Conservation (phyloP, 2,797 vertebrate genomes). For the Antrozous pallidus region DNA sequence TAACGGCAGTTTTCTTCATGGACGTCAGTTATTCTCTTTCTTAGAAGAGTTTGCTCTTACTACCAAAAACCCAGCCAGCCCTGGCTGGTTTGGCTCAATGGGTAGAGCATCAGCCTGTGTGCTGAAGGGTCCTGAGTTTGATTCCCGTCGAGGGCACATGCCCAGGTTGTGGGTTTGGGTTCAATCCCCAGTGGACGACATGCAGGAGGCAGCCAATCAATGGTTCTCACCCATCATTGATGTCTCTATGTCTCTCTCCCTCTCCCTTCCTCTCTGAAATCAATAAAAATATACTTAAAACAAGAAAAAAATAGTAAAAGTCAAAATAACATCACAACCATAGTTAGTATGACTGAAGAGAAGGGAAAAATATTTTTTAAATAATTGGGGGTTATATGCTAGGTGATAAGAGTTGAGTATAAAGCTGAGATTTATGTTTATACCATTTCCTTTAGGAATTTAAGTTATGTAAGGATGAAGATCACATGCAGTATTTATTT, state of each 20-base stretch:
- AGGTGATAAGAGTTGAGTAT: background rate
- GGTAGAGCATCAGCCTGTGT: too few species aligned
- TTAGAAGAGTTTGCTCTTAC: background rate
- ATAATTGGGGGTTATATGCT: background rate
- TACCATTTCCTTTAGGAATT: background rate
- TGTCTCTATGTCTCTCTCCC: too few species aligned
- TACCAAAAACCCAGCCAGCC: background rate
- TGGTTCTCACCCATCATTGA: too few species aligned
- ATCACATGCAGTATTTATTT: background rate
- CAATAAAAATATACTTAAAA: too few species aligned
- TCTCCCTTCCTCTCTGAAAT: too few species aligned
- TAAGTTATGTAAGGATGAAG: background rate
- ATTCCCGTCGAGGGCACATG: too few species aligned
- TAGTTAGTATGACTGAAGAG: background rate
- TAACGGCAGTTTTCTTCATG: background rate
- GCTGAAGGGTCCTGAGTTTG: too few species aligned
- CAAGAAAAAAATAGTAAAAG: background rate
- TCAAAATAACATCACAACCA: background rate
- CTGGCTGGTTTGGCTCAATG: too few species aligned
- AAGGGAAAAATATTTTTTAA: background rate
- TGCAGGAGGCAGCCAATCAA: too few species aligned
- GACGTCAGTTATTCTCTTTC: background rate
- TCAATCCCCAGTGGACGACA: too few species aligned
- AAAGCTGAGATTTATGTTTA: background rate
- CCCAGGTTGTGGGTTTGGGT: too few species aligned